Evolutionary conservation across 1,140 invertebrate species (phyloP).

Genomic region (Telenomus remus): DNA sequence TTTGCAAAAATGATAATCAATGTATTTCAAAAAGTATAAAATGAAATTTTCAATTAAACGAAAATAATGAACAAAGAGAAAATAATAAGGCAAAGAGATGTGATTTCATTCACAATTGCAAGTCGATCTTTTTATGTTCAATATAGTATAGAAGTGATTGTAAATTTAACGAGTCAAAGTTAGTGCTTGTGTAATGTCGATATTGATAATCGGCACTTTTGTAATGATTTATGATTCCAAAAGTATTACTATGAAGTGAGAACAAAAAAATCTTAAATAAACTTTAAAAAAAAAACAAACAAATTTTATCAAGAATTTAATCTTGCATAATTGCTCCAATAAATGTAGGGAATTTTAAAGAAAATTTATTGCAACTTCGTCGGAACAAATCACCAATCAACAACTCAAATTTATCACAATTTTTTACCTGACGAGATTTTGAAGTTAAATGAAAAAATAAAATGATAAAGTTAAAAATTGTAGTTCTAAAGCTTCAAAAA

Average conservation of each 20-base stretch:
- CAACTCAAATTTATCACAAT: too few species aligned
- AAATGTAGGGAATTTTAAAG: too few species aligned
- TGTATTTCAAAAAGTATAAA: slow-evolving; percentile 4
- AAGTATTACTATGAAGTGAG: slow-evolving; percentile 18
- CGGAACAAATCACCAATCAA: too few species aligned
- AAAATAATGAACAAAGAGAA: neutral
- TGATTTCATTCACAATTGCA: slow-evolving; percentile 11
- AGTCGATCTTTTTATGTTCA: slow-evolving; percentile 18
- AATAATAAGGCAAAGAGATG: slow-evolving; percentile 3
- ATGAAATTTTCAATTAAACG: slow-evolving; percentile 17
- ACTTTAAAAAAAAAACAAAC: too few species aligned
- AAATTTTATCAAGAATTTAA: too few species aligned
- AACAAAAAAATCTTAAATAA: neutral
- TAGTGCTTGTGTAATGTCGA: slow-evolving; percentile 17
- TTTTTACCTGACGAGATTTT: too few species aligned
- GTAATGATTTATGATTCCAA: neutral
- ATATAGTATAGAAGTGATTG: slow-evolving; percentile 20
- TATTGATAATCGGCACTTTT: slow-evolving; percentile 6
- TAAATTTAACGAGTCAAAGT: slow-evolving; percentile 27
- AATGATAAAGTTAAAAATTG: too few species aligned
- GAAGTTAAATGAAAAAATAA: too few species aligned
- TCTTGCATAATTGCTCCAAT: too few species aligned
- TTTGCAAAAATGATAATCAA: slow-evolving; percentile 5
- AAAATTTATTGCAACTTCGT: too few species aligned
- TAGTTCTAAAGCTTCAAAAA: too few species aligned